phyloP scores from a whole-genome alignment of 2,888 invertebrate species.

The Drosophila rubida region DNA sequence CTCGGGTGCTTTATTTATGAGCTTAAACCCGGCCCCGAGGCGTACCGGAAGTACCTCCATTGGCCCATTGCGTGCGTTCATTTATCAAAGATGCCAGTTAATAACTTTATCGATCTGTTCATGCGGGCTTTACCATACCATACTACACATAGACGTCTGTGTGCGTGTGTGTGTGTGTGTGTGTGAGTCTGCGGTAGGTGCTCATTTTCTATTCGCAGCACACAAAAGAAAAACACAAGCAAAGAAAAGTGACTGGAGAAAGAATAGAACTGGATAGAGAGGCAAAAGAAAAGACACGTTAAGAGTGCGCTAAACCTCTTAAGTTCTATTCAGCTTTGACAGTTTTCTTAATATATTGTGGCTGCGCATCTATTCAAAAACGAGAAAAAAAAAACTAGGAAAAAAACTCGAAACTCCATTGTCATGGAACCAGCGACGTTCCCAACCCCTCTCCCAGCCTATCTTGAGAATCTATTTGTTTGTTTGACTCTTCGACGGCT shows the following conservation, averaged over 20 bases:
- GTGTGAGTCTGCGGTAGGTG: constrained; percentile 67
- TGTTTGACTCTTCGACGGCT: constrained; percentile 24
- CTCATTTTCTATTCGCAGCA: constrained; percentile 23
- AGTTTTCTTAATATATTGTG: constrained; percentile 76
- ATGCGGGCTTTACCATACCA: constrained; percentile 45
- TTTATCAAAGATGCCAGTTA: constrained; percentile 65
- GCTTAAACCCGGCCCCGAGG: constrained; percentile 27
- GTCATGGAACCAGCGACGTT: constrained; percentile 38
- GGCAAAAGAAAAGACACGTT: constrained; percentile 48
- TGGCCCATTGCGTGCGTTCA: constrained; percentile 32
- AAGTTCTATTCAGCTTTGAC: constrained; percentile 80
- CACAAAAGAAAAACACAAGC: constrained; percentile 23
- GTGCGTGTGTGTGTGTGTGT: neutral
- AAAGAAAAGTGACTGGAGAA: constrained; percentile 37
- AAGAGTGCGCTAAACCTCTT: constrained; percentile 79
- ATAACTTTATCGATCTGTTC: constrained; percentile 62
- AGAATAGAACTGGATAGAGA: constrained; percentile 18
- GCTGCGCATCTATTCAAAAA: constrained; percentile 60
- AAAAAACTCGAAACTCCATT: constrained; percentile 56
- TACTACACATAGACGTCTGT: neutral
- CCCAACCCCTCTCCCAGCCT: constrained; percentile 18
- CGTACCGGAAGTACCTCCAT: constrained; percentile 61
- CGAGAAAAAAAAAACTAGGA: constrained; percentile 10
- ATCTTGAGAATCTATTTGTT: constrained; percentile 64
- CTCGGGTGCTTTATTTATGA: constrained; percentile 45